Evolutionary conservation across 2,113 vertebrate species (phyloP).

Genomic region (Dromaius novaehollandiae): DNA sequence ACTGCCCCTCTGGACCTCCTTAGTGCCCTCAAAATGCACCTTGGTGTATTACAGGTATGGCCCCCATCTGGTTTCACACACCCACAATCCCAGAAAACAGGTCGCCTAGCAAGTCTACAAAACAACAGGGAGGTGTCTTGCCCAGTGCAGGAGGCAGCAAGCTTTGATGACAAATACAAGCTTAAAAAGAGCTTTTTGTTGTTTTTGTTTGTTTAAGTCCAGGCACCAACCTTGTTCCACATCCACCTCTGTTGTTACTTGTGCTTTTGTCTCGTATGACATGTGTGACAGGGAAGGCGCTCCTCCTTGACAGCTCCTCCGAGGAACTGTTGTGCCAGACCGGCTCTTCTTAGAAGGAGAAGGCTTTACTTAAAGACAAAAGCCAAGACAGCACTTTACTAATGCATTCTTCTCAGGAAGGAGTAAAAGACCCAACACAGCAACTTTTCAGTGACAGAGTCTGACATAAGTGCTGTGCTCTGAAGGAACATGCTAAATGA

Average conservation of each 20-base stretch:
- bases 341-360: slow-evolving; percentile 97
- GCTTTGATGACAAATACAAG: neutral
- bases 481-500: neutral
- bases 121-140: neutral
- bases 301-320: slow-evolving; percentile 79
- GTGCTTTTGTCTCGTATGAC: slow-evolving; percentile 59
- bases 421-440: neutral
- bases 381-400: neutral
- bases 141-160: neutral
- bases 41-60: fast-evolving
- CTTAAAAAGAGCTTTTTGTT: neutral
- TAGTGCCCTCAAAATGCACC: neutral
- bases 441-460: neutral
- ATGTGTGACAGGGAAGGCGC: slow-evolving; percentile 61
- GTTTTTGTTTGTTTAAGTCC: neutral
- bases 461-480: neutral
- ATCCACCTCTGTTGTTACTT: slow-evolving; percentile 81
- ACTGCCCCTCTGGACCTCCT: neutral
- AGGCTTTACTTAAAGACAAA: slow-evolving; percentile 82
- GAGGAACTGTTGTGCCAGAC: slow-evolving; percentile 79
- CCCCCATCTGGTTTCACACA: neutral
- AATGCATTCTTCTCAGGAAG: neutral
- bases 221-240: slow-evolving; percentile 82
- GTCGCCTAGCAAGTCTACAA: neutral
- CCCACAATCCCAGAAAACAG: neutral